Evolutionary conservation across 2,797 vertebrate genomes (phyloP).

Genomic region (Benthosema pterotum): DNA sequence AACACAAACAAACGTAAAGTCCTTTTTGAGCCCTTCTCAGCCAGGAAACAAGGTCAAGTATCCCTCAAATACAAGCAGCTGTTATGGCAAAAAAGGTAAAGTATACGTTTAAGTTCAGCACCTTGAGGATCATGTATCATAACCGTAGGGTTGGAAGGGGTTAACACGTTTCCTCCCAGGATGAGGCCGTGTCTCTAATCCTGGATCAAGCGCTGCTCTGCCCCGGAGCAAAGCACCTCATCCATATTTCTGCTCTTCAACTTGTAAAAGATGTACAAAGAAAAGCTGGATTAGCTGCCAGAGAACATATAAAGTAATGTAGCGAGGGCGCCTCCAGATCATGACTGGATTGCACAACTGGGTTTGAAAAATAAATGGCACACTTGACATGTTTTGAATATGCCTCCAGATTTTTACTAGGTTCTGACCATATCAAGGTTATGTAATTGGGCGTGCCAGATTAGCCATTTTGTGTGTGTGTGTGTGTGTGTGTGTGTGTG

Average conservation of each 20-base stretch:
- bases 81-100: conserved; percentile 53
- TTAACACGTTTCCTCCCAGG: conserved; percentile 68
- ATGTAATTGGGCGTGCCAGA: no score
- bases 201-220: conserved; percentile 63
- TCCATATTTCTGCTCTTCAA: conserved; percentile 56
- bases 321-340: conserved; percentile 15
- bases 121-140: conserved; percentile 64
- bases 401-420: neutral
- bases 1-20: conserved; percentile 14
- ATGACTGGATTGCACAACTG: neutral
- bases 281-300: conserved; percentile 56
- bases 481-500: no score
- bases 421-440: no score
- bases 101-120: conserved; percentile 60
- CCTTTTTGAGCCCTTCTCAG: conserved; percentile 28
- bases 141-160: conserved; percentile 65
- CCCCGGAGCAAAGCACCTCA: conserved; percentile 60
- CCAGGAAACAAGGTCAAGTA: conserved; percentile 66
- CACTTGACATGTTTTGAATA: no score
- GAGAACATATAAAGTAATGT: conserved; percentile 31
- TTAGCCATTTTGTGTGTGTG: no score
- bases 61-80: conserved; percentile 42
- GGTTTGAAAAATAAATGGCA: no score
- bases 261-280: conserved; percentile 59
- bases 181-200: conserved; percentile 65